phyloP scores from a whole-genome alignment of 2,888 invertebrate genomes.

The Cerastoderma edule region DNA sequence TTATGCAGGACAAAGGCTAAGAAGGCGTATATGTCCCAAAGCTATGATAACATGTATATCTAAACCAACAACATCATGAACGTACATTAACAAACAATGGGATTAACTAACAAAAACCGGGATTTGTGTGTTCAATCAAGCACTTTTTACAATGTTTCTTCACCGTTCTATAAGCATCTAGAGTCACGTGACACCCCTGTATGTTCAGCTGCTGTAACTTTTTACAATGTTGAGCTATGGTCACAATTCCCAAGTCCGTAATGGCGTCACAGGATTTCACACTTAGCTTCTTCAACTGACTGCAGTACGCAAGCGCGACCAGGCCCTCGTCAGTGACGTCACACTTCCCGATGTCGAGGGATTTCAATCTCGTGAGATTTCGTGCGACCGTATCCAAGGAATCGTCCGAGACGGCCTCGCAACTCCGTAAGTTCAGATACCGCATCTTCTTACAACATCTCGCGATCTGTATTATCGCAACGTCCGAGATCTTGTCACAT shows the following conservation, averaged over 20 bases:
- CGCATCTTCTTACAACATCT: constrained; percentile 93
- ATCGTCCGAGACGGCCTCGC: constrained; percentile 97
- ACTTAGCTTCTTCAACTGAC: constrained; percentile 94
- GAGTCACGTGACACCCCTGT: constrained; percentile 95
- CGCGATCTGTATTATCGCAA: constrained; percentile 93
- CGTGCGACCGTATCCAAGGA: constrained; percentile 93
- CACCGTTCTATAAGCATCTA: constrained; percentile 94
- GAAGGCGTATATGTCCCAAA: background rate
- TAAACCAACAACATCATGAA: background rate
- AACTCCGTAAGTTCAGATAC: constrained; percentile 95
- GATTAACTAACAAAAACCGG: constrained; percentile 87
- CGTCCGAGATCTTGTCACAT: constrained; percentile 93
- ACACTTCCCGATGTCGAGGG: constrained; percentile 96
- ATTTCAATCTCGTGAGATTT: constrained; percentile 93
- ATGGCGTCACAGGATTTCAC: constrained; percentile 95
- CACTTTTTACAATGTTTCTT: constrained; percentile 96
- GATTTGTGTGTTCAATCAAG: constrained; percentile 97
- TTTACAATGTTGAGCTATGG: constrained; percentile 94
- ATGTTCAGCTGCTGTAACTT: constrained; percentile 96
- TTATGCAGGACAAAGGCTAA: background rate
- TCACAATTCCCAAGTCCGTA: constrained; percentile 94
- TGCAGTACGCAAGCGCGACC: constrained; percentile 89
- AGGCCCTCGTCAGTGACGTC: constrained; percentile 96
- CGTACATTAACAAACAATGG: background rate
- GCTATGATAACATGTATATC: background rate